Conservation (phyloP, 2,113 vertebrate genomes). For the Hemiprocne comata region DNA sequence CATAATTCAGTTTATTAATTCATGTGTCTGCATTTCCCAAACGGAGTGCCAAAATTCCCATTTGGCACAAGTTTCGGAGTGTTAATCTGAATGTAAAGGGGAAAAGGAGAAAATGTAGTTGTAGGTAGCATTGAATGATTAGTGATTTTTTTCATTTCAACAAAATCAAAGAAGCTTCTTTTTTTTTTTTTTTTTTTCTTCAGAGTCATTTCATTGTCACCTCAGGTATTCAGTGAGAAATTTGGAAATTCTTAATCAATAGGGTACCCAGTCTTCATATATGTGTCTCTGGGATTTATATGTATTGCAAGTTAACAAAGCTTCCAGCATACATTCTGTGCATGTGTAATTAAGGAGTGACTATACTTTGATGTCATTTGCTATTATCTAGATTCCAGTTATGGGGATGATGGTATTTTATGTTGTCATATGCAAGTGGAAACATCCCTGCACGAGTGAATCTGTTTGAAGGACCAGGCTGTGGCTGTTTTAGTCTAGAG, state of each 20-base stretch:
- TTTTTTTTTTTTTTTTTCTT: background rate
- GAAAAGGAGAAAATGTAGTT: background rate
- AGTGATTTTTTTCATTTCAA: background rate
- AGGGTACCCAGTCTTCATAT: background rate
- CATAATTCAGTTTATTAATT: constrained; percentile 25
- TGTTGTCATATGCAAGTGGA: background rate
- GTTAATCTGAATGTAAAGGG: background rate
- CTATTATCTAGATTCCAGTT: background rate
- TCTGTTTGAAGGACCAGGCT: background rate
- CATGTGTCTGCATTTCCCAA: background rate
- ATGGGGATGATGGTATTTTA: background rate
- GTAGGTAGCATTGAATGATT: background rate
- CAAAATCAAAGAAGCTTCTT: background rate
- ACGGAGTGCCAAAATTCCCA: background rate
- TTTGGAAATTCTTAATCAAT: background rate
- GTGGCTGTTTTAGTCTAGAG: constrained; percentile 30
- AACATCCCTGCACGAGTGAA: background rate
- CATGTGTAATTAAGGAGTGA: background rate
- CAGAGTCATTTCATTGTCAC: background rate
- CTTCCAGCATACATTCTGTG: background rate
- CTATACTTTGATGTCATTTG: background rate
- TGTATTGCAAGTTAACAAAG: background rate
- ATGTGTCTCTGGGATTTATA: background rate
- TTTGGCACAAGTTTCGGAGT: background rate
- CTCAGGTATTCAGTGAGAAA: background rate